Evolutionary conservation across 2,113 vertebrate genomes (phyloP).

Genomic region (Cyanoliseus patagonus): DNA sequence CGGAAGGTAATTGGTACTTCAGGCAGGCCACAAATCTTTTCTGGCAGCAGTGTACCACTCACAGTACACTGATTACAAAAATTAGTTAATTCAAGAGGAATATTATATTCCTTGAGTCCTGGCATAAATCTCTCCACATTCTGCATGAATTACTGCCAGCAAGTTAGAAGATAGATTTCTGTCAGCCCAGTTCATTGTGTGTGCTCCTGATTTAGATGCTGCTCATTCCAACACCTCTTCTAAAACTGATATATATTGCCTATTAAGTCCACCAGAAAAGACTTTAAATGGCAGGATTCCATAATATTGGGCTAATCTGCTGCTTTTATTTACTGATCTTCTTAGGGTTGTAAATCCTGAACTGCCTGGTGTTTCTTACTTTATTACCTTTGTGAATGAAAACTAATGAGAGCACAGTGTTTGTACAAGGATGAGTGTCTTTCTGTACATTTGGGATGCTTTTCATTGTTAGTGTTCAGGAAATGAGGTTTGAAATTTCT

Average conservation of each 20-base stretch:
- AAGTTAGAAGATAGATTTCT: constrained; percentile 47
- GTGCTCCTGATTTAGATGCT: constrained; percentile 68
- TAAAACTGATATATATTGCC: constrained; percentile 60
- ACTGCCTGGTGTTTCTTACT: constrained; percentile 11
- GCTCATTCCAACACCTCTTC: constrained; percentile 33
- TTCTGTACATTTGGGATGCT: neutral
- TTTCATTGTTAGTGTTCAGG: neutral
- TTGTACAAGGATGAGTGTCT: neutral
- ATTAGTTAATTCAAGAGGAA: constrained; percentile 78
- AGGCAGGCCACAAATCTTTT: constrained; percentile 71
- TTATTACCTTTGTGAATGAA: constrained; percentile 51
- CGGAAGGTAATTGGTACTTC: constrained; percentile 73
- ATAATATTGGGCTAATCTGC: constrained; percentile 56
- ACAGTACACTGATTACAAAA: constrained; percentile 72
- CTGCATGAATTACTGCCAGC: constrained; percentile 32
- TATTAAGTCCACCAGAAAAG: constrained; percentile 51
- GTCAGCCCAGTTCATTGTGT: constrained; percentile 41
- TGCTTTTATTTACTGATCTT: constrained; percentile 67
- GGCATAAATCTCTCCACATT: constrained; percentile 58
- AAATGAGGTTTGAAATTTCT: neutral
- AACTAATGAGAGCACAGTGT: neutral
- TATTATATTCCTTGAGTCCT: constrained; percentile 57
- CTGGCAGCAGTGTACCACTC: constrained; percentile 68
- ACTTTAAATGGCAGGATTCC: constrained; percentile 48
- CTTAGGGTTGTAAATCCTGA: constrained; percentile 62